Evolutionary conservation across 2,113 vertebrate genomes (phyloP).

Genomic region (Mastomys natalensis): DNA sequence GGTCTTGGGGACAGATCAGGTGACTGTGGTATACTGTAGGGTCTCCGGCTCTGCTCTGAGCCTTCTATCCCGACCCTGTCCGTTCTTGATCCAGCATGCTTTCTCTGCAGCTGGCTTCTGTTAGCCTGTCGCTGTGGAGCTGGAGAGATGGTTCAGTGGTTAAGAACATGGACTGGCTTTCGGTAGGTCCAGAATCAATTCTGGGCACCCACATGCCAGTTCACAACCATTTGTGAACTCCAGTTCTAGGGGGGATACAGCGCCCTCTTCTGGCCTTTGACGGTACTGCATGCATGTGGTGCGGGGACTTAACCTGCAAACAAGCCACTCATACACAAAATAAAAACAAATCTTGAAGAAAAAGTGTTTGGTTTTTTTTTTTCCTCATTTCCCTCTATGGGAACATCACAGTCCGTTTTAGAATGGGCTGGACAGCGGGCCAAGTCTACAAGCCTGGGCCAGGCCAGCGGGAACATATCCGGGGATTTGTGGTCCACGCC

Average conservation of each 20-base stretch:
- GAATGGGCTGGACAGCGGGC: not conserved
- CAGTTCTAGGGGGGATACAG: no score
- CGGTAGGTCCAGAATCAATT: not conserved
- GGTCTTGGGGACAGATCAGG: not conserved
- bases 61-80: not conserved
- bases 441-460: not conserved
- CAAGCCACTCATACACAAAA: not conserved
- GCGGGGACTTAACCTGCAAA: not conserved
- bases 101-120: not conserved
- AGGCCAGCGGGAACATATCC: not conserved
- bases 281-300: not conserved
- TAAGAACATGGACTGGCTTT: not conserved
- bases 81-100: no score
- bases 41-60: not conserved
- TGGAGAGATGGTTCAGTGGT: not conserved
- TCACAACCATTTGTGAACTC: no score
- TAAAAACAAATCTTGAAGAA: not conserved
- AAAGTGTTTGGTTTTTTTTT: not conserved
- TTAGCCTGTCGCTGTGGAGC: not conserved
- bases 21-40: not conserved
- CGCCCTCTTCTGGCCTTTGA: not conserved
- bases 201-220: no score
- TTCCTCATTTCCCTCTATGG: not conserved
- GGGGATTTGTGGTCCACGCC: not conserved
- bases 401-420: not conserved